Evolutionary conservation across 2,113 vertebrate genomes (phyloP).

Genomic region (Lipotes vexillifer): DNA sequence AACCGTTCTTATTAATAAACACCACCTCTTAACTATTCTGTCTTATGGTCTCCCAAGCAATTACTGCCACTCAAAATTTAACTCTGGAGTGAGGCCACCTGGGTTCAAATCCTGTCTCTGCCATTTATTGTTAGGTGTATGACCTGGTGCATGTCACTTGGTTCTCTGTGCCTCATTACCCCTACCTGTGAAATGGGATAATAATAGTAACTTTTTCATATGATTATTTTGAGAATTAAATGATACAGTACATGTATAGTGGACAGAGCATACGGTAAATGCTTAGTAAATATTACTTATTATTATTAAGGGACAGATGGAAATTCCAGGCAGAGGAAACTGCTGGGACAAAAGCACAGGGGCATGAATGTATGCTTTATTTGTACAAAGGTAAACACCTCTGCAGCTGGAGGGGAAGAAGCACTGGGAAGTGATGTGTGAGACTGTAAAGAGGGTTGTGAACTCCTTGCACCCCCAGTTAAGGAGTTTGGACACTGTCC

Average conservation of each 20-base stretch:
- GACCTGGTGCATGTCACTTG: neutral
- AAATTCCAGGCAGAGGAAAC: neutral
- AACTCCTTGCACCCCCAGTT: neutral
- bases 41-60: neutral
- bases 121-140: neutral
- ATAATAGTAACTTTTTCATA: neutral
- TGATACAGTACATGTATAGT: neutral
- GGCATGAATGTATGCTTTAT: accelerated
- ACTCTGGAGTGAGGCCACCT: too few species aligned
- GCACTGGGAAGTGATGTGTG: too few species aligned
- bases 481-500: neutral
- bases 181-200: neutral
- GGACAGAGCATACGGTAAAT: neutral
- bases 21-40: neutral
- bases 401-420: neutral
- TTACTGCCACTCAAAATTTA: neutral
- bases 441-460: neutral
- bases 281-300: neutral
- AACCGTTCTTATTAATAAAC: neutral
- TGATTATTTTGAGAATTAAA: neutral
- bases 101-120: neutral
- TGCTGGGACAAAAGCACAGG: neutral
- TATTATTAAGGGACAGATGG: neutral
- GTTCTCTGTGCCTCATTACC: neutral
- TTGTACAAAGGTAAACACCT: neutral